Base-by-base conservation (phyloP, 2,888 invertebrate species). In the Lacanobia oleracea region DNA sequence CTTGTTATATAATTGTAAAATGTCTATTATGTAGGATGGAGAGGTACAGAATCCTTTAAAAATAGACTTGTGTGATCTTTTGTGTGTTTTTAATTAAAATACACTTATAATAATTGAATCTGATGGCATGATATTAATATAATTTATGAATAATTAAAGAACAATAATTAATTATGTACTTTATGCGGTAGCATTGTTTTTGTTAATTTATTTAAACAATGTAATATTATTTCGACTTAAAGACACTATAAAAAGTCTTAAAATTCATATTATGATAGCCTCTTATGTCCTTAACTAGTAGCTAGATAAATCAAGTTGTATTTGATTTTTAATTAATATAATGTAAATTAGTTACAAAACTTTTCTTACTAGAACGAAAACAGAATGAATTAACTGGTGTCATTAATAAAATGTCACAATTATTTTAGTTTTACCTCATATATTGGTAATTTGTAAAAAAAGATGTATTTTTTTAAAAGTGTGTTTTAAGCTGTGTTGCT, bases 1-100 rank as follows among this genome's bases (percentile, higher is more conserved):
- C 59, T 78, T 86, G 85, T 86, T 86, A 78, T 64, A 50, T 84
- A 79, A 74, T 81, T 84, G 67, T 78, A 81, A 77, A 68, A 79
- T 83, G 63, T 83, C 54, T 79, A 53, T 53, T 40, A 62, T 10
- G 9, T 71, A 63, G 10, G 43, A 51, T 51, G 33, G 6, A 51
- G 14, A 61, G 23, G 6, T n/a, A 63, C 43, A 51, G n/a, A 68
- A 50, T 21, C 16, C 2, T 62, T 61, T 43, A 2, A 40, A 57
- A 27, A 54, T n/a, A 61, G 27, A 48, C 14, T 33, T 33, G 14
- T 51, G 57, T 63, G 66, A 71, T 72, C 45, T 67, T 67, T 56
- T 14, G 60, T 77, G 64, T 71, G 43, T 65, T 72, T 72, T 67
- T 43, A 14, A n/a, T 54, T 53, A 2, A 72, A 77, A 67, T 43